phyloP scores from a whole-genome alignment of 2,113 vertebrate species.

The Sylvia atricapilla region DNA sequence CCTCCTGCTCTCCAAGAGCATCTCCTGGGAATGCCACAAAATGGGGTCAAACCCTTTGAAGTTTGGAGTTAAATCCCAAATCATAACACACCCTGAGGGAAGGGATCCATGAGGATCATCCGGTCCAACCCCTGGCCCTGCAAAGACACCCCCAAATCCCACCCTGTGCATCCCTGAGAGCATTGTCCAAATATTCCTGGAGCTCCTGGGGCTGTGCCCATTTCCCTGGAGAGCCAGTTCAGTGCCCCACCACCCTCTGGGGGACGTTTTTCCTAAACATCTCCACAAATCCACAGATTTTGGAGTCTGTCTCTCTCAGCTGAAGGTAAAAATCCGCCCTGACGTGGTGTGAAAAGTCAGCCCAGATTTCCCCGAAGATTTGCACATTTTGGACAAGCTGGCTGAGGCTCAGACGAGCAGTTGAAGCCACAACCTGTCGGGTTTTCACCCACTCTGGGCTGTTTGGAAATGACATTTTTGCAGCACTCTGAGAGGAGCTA shows the following conservation, averaged over 20 bases:
- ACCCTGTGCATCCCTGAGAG: background rate
- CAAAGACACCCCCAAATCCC: background rate
- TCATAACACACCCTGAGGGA: background rate
- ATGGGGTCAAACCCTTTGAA: background rate
- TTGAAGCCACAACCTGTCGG: background rate
- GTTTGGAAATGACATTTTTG: background rate
- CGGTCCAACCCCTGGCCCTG: background rate
- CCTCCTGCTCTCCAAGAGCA: background rate
- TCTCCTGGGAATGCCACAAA: background rate
- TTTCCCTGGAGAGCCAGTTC: background rate
- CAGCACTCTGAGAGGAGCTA: background rate
- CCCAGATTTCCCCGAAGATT: background rate
- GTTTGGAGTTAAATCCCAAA: background rate
- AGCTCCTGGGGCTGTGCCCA: background rate
- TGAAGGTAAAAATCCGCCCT: background rate
- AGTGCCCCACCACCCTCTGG: too few relatives aligned
- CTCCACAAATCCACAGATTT: background rate
- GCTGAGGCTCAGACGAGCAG: background rate
- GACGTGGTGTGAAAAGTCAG: background rate
- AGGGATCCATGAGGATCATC: background rate
- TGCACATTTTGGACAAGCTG: background rate
- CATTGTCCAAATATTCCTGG: background rate
- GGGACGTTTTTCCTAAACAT: background rate
- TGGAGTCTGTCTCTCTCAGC: background rate
- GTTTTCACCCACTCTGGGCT: background rate